A percentile compares a stretch with the other conserved stretches of the same genome.
Conservation (phyloP, 2,888 invertebrate genomes). For the Pegoplata infirma region DNA sequence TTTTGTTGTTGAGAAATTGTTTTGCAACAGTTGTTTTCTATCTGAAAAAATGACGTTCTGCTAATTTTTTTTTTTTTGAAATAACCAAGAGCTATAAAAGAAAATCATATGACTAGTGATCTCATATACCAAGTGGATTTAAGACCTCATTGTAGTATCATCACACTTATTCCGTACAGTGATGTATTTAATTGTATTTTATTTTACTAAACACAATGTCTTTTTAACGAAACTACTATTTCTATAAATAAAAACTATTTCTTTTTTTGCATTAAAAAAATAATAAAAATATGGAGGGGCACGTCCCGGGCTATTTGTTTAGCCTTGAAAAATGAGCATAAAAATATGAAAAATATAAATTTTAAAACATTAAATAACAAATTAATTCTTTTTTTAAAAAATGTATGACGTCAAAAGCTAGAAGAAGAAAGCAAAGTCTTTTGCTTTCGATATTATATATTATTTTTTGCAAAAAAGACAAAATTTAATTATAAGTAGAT, state of each 20-base stretch:
- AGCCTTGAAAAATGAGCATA: conserved; percentile 9
- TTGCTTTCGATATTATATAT: not conserved
- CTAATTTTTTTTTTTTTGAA: not conserved
- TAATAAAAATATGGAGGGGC: conserved; percentile 25
- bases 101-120: conserved; percentile 25
- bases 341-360: conserved; percentile 19
- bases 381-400: not conserved
- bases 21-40: not conserved
- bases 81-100: too few relatives aligned
- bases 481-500: too few relatives aligned
- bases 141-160: not conserved
- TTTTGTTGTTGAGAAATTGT: too few relatives aligned
- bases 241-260: conserved; percentile 13
- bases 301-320: conserved; percentile 20
- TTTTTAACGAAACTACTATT: conserved; percentile 19
- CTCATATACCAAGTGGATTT: not conserved
- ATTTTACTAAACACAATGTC: conserved; percentile 25
- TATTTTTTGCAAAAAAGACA: not conserved
- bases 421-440: not conserved
- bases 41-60: too few relatives aligned
- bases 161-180: not conserved
- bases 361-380: not conserved
- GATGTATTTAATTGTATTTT: conserved; percentile 25
- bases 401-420: conserved; percentile 21
- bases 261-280: conserved; percentile 3